These are phyloP conservation scores for Dromococcyx pavoninus DNA, from an alignment of 2,797 vertebrate genomes.

Conservation along the genomic window DNA sequence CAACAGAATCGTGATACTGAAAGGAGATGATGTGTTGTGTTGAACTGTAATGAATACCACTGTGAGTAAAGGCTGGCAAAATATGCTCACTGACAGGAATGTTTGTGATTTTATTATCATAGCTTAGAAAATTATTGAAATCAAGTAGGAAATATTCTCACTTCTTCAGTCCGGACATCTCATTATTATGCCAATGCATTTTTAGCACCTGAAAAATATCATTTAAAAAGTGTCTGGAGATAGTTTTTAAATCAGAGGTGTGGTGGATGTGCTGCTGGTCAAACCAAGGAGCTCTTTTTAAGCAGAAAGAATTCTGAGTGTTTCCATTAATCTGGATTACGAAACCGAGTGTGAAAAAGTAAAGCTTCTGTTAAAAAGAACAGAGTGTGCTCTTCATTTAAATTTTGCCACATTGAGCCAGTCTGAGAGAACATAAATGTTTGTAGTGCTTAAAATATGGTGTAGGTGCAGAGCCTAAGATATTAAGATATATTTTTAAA, in stretches of 20 bases:
- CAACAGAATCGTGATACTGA: not conserved
- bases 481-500: not conserved
- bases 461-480: not conserved
- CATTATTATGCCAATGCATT: not conserved
- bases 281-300: not conserved
- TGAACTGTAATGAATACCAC: not conserved
- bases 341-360: not conserved
- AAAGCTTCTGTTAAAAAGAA: not conserved
- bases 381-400: not conserved
- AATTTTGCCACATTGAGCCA: not conserved
- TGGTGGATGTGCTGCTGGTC: not conserved
- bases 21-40: not conserved
- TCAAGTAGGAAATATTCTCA: not conserved
- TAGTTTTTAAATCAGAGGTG: not conserved
- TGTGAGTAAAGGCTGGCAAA: not conserved
- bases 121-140: not conserved
- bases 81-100: not conserved
- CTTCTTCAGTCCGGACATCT: not conserved
- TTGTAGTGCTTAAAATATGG: not conserved
- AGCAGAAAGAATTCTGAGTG: not conserved
- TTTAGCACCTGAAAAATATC: not conserved
- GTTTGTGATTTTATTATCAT: not conserved
- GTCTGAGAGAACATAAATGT: not conserved
- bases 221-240: not conserved
- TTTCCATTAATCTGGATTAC: not conserved